Evolutionary conservation across 2,888 invertebrate species (phyloP), one percentile per base, ranked within the genome.

Genomic region (Phaonia tiefii): DNA sequence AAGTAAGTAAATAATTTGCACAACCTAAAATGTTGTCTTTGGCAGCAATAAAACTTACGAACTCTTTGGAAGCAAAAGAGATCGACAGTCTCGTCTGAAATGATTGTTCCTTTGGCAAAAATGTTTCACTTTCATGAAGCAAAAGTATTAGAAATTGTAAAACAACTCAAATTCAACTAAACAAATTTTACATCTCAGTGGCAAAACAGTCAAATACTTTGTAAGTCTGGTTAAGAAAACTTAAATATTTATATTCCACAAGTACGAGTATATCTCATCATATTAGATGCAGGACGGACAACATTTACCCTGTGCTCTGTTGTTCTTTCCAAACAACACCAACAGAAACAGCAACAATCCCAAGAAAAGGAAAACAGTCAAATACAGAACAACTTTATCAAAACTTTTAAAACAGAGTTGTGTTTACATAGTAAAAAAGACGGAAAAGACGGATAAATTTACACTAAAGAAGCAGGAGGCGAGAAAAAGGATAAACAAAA

Each of bases 161-260:
- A 31, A 31, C 31, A 31, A 31, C 31, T 31, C 4, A 31, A 31
- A 31, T 31, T 31, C 31, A 31, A 31, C 31, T 5, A 3, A 31
- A 31, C 37, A 37, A 20, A 49, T 39, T 49, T 51, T 17, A 67
- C 56, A 67, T 56, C 5, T 25, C 5, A 15, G 49, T 42, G 5
- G 22, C 26, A 39, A 39, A 1, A 25, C 49, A 46, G 13, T 17
- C 17, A 25, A 63, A 44, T 56, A 75, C 65, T 67, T 80, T 80
- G 75, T 70, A 76, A 56, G 76, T 72, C 67, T 80, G 75, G 75
- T 66, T 69, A 65, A 73, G 73, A 76, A 76, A 73, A 80, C 80
- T 80, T 76, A 75, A 80, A 80, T 76, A 80, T 80, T 80, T 80
- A 80, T 66, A 58, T 31, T 2, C 46, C 22, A n/a, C n/a, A n/a